phyloP scores from a whole-genome alignment of 2,113 vertebrate genomes.

The Leptodactylus fuscus region DNA sequence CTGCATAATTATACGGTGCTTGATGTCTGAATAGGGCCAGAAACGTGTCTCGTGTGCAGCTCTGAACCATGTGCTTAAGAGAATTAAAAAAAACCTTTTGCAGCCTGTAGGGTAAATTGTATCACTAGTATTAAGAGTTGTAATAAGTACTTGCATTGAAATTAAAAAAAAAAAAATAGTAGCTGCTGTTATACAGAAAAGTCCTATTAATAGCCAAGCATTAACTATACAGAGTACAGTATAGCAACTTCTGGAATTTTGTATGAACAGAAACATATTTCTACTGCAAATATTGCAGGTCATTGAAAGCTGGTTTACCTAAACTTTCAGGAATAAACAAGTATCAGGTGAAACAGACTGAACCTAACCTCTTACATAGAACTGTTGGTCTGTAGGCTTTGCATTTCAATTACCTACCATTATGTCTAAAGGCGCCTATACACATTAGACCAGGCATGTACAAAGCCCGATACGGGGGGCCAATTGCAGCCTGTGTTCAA shows the following conservation, averaged over 20 bases:
- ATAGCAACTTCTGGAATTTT: not conserved
- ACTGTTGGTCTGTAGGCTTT: no score
- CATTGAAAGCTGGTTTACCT: no score
- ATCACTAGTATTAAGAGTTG: not conserved
- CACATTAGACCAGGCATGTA: no score
- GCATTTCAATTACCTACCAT: no score
- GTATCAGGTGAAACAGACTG: no score
- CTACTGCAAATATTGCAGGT: no score
- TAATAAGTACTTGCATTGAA: slow-evolving; percentile 15
- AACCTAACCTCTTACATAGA: no score
- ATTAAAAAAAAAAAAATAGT: not conserved
- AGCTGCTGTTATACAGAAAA: not conserved
- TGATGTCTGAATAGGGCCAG: slow-evolving; percentile 31
- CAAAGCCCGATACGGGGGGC: no score
- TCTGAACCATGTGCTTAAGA: not conserved
- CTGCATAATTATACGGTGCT: slow-evolving; percentile 35
- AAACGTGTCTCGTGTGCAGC: slow-evolving; percentile 13
- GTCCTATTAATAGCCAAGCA: not conserved
- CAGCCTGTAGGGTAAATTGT: not conserved
- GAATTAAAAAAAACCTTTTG: not conserved
- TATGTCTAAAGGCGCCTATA: no score
- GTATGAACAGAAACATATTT: no score
- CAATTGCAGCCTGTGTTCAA: no score
- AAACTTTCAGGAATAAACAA: no score
- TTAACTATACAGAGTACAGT: not conserved